Conservation (phyloP, 2,888 invertebrate species). For the Coremacera marginata region DNA sequence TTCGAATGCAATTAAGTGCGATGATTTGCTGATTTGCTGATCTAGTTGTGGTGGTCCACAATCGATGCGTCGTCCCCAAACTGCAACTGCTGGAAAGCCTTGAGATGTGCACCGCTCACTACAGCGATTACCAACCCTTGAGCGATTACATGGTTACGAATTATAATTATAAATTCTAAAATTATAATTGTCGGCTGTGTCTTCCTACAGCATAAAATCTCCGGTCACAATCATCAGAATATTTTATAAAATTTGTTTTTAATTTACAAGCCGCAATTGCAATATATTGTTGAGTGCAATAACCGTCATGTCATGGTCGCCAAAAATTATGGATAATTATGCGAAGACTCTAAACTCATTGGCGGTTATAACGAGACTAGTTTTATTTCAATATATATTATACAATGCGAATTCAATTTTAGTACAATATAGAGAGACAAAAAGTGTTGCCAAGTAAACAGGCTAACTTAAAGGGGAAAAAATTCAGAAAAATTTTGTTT, state of each 20-base stretch:
- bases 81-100: neutral
- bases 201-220: neutral
- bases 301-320: neutral
- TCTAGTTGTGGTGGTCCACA: too few relatives aligned
- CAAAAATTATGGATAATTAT: neutral
- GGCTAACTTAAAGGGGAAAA: neutral
- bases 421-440: too few relatives aligned
- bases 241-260: neutral
- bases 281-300: neutral
- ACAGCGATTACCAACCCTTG: neutral
- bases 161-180: neutral
- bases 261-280: neutral
- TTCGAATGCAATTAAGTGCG: too few relatives aligned
- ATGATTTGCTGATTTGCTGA: too few relatives aligned
- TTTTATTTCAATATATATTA: too few relatives aligned
- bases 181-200: neutral
- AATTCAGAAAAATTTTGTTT: neutral
- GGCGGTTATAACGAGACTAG: too few relatives aligned
- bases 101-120: neutral
- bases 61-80: too few relatives aligned
- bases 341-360: neutral
- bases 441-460: too few relatives aligned
- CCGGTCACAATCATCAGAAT: neutral
- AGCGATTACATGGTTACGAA: neutral
- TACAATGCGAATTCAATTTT: too few relatives aligned